phyloP scores from a whole-genome alignment of 2,797 vertebrate genomes.

The Myotis daubentonii region DNA sequence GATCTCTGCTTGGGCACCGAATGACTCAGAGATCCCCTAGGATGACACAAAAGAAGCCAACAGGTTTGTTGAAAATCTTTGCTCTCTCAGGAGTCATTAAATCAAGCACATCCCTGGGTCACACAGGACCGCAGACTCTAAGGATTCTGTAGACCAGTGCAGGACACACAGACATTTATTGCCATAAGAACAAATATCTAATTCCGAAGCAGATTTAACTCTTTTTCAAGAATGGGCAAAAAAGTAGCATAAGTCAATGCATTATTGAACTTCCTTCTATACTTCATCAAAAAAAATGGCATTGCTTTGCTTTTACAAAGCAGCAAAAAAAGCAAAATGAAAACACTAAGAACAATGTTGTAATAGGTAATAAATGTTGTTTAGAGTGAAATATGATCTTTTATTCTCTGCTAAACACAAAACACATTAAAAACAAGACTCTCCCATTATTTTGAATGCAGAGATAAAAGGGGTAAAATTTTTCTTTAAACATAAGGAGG shows the following conservation, averaged over 20 bases:
- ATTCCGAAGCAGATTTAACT: constrained; percentile 3
- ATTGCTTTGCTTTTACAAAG: not conserved
- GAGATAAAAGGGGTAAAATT: constrained; percentile 66
- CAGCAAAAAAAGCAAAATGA: not conserved
- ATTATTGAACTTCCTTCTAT: not conserved
- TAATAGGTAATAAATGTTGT: not conserved
- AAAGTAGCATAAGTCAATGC: not conserved
- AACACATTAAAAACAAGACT: not conserved
- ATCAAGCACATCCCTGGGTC: constrained; percentile 34
- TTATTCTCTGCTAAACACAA: not conserved
- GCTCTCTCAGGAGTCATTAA: constrained; percentile 49
- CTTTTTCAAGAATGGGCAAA: not conserved
- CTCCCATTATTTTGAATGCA: not conserved
- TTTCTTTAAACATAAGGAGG: not conserved
- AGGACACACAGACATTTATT: not conserved
- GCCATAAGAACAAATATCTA: not conserved
- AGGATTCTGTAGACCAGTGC: not conserved
- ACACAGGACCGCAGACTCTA: not conserved
- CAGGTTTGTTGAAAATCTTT: constrained; percentile 40
- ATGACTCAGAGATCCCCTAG: not conserved
- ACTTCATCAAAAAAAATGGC: not conserved
- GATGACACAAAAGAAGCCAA: constrained; percentile 38
- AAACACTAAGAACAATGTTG: not conserved
- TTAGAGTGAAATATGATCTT: constrained; percentile 49
- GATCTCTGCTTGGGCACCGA: not conserved